phyloP scores from a whole-genome alignment of 2,888 invertebrate species.

The Caradrina clavipalpis region DNA sequence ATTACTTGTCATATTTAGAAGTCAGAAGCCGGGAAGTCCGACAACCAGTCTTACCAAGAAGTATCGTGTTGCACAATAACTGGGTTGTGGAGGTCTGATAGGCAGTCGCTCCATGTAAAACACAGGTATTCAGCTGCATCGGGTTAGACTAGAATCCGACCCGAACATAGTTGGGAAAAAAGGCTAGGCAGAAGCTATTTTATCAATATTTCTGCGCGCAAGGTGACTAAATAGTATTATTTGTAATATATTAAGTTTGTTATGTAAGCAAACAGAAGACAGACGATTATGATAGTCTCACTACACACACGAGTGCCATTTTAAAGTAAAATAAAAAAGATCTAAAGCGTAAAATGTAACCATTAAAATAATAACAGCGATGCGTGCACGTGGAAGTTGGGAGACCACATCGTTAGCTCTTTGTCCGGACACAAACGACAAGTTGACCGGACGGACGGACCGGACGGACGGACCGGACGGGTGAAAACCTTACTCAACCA shows the following conservation, averaged over 20 bases:
- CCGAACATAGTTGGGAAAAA: too few relatives aligned
- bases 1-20: too few relatives aligned
- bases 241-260: neutral
- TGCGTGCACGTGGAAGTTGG: constrained; percentile 75
- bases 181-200: too few relatives aligned
- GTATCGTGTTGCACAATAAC: too few relatives aligned
- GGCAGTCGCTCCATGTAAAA: too few relatives aligned
- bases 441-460: constrained; percentile 55
- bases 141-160: too few relatives aligned
- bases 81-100: too few relatives aligned
- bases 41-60: too few relatives aligned
- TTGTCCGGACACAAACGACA: constrained; percentile 72
- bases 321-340: neutral
- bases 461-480: constrained; percentile 42
- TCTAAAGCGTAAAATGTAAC: constrained; percentile 42
- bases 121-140: too few relatives aligned
- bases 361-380: constrained; percentile 84
- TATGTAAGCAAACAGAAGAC: too few relatives aligned
- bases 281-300: neutral
- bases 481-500: constrained; percentile 41
- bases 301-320: neutral
- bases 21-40: too few relatives aligned
- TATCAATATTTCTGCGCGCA: neutral
- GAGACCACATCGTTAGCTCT: constrained; percentile 79
- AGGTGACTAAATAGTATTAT: neutral